Base-by-base conservation (phyloP, 2,797 vertebrate genomes). In the Pangasius macronema region DNA sequence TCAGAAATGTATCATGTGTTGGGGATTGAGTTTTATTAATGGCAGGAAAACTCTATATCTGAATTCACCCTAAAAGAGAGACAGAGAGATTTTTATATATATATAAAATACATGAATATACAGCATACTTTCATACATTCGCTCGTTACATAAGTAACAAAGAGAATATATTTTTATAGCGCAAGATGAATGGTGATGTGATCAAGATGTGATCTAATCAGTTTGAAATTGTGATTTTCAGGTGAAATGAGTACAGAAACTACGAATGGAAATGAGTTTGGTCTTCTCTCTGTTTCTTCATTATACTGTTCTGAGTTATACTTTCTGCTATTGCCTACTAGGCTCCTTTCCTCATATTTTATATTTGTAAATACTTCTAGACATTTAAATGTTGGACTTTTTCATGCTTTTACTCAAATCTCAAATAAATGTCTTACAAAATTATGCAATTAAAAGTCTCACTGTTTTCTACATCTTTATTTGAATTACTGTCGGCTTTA, bases 221-320 rank as follows among this genome's bases (percentile, higher is more conserved):
- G 10, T 61, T 75, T 46, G 30, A 75, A 57, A 59, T 85, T 85
- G 53, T 85, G 24, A 14, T 85, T 85, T 85, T 85, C 84, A 85
- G 84, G 75, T 85, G n/a, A 85, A 85, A 85, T 79, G 75, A 85
- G 8, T 18, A 67, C 73, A 65, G 73, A 65, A 85, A 77, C 59
- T 53, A 3, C 9, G 13, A 81, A 39, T 2, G 46, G 81, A 83
- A 51, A 67, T 7, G 42, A 83, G 59, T 67, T 49, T 65, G 14
- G 16, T 10, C 16, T 42, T 61, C 24, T 24, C 51, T 59, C 1
- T 42, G 3, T 75, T 55, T 67, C 46, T 85, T 79, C 18, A 33
- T 76, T 36, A 59, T 24, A 59, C 18, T 30, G 16, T 51, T 67
- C 20, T 67, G 0, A 30, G 6, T 65, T 63, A 36, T 8, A 85